These are phyloP conservation scores for Pollenia griseotomentosa DNA, from an alignment of 2,888 invertebrate genomes.

Conservation along the genomic window DNA sequence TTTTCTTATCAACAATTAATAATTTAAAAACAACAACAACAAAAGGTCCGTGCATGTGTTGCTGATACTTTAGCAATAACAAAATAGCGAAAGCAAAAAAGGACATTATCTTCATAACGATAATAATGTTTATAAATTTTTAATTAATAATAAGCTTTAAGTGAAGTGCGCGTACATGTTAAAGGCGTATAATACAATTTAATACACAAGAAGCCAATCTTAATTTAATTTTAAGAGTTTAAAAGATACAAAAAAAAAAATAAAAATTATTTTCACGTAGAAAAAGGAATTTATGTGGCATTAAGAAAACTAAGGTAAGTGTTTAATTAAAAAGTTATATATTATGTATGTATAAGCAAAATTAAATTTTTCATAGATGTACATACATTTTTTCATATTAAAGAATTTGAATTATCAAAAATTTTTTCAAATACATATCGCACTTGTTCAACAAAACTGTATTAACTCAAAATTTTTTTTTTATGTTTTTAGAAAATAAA, in stretches of 20 bases:
- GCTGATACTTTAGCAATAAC: not conserved
- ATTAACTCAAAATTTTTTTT: too few relatives aligned
- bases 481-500: too few relatives aligned
- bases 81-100: not conserved
- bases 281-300: not conserved
- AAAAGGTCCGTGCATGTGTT: not conserved
- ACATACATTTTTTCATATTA: too few relatives aligned
- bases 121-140: constrained; percentile 37
- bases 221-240: too few relatives aligned
- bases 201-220: too few relatives aligned
- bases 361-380: too few relatives aligned
- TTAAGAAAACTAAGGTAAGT: too few relatives aligned
- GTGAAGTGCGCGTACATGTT: not conserved
- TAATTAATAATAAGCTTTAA: constrained; percentile 12
- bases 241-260: not conserved
- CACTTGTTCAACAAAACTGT: too few relatives aligned
- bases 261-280: not conserved
- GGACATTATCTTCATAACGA: not conserved
- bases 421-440: too few relatives aligned
- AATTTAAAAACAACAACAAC: constrained; percentile 37
- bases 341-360: too few relatives aligned
- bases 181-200: not conserved
- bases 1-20: constrained; percentile 57
- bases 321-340: too few relatives aligned
- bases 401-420: too few relatives aligned